A percentile compares a stretch with the other conserved stretches of the same genome.
These are phyloP conservation scores for Orthonyx spaldingii DNA, from an alignment of 2,113 vertebrate genomes.

Conservation along the genomic window DNA sequence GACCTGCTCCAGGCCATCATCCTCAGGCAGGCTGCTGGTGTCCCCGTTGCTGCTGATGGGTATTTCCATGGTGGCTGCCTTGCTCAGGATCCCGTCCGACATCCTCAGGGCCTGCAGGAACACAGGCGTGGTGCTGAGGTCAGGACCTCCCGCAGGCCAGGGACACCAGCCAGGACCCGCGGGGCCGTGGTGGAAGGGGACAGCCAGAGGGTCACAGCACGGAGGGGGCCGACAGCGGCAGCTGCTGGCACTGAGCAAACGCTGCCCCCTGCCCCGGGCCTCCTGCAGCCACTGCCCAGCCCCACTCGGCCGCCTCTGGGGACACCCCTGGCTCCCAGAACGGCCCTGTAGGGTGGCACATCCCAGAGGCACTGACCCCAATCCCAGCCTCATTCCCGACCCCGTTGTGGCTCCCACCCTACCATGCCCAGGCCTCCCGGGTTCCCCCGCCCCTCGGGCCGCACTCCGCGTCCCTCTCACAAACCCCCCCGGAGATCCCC, in stretches of 20 bases:
- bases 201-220: accelerated
- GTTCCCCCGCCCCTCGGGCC: neutral
- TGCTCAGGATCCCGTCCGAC: conserved; percentile 92
- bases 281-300: neutral
- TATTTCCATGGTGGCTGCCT: conserved; percentile 98
- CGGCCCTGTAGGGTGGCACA: neutral
- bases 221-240: accelerated
- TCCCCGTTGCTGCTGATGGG: conserved; percentile 94
- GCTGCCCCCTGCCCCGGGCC: neutral
- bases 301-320: neutral
- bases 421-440: too few relatives aligned
- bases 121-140: accelerated
- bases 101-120: conserved; percentile 72
- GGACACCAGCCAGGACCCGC: accelerated
- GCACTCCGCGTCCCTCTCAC: neutral
- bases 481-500: neutral
- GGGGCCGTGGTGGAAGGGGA: neutral
- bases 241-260: neutral
- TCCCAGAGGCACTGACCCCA: neutral
- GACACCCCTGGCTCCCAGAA: neutral
- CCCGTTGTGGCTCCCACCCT: too few relatives aligned
- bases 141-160: neutral
- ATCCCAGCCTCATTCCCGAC: too few relatives aligned
- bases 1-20: conserved; percentile 94
- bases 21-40: conserved; percentile 83